Evolutionary conservation across 2,888 invertebrate species (phyloP).

Genomic region (Sarcophaga carnaria): DNA sequence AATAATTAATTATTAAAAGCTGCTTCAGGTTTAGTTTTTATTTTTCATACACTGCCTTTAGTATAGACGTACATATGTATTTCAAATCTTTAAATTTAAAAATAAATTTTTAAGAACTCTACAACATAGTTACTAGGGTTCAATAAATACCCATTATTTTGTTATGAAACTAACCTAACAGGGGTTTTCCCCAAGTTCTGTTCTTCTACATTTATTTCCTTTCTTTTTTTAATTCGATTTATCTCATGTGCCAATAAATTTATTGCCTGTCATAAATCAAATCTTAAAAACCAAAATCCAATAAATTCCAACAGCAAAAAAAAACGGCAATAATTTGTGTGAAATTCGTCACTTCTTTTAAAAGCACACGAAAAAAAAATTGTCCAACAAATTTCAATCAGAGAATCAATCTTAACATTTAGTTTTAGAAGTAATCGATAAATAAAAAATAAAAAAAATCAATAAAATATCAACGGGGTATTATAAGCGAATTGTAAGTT

Average conservation of each 20-base stretch:
- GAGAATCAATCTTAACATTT: not conserved
- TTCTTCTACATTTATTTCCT: not conserved
- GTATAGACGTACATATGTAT: too few relatives aligned
- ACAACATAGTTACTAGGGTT: too few relatives aligned
- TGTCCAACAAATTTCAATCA: not conserved
- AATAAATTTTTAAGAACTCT: too few relatives aligned
- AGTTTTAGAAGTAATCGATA: not conserved
- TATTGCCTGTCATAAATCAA: not conserved
- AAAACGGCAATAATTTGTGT: not conserved
- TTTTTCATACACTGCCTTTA: not conserved
- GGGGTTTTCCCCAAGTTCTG: too few relatives aligned
- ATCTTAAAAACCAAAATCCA: conserved; percentile 44
- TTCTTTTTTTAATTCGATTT: not conserved
- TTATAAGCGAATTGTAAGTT: not conserved
- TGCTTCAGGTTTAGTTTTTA: not conserved
- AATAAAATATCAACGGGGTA: not conserved
- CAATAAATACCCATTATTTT: too few relatives aligned
- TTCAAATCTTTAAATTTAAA: too few relatives aligned
- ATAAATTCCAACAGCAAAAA: conserved; percentile 10
- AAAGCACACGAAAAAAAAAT: not conserved
- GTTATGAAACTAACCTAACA: too few relatives aligned
- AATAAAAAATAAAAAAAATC: not conserved
- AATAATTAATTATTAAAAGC: too few relatives aligned
- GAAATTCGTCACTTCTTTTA: not conserved
- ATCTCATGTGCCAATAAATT: not conserved